phyloP scores from a whole-genome alignment of 2,797 vertebrate genomes.

The Graptemys geographica region DNA sequence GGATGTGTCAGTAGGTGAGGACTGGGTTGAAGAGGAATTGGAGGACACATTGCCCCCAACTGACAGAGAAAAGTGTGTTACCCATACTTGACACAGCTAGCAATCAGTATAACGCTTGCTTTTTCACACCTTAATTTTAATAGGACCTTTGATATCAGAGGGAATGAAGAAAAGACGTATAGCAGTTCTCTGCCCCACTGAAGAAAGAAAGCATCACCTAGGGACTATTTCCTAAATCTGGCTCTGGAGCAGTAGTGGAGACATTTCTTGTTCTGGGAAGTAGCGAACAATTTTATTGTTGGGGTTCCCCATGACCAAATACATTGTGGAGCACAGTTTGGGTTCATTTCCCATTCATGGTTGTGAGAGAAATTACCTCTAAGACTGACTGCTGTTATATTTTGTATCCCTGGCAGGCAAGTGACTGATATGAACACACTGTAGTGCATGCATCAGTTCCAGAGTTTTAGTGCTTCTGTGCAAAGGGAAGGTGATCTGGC shows the following conservation, averaged over 20 bases:
- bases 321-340: not conserved
- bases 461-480: not conserved
- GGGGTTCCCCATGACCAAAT: not conserved
- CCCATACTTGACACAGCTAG: too few relatives aligned
- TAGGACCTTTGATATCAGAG: not conserved
- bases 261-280: not conserved
- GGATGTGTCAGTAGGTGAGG: not conserved
- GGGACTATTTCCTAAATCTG: not conserved
- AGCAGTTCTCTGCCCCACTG: not conserved
- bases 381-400: not conserved
- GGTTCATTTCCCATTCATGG: not conserved
- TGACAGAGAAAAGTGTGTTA: too few relatives aligned
- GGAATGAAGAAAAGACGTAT: not conserved
- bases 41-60: not conserved
- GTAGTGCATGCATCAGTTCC: not conserved
- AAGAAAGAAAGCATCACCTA: not conserved
- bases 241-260: not conserved
- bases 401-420: not conserved
- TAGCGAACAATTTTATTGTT: not conserved
- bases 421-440: not conserved
- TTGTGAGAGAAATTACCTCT: not conserved
- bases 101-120: not conserved
- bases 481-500: not conserved
- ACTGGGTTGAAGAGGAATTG: not conserved
- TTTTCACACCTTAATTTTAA: not conserved